Conservation (phyloP, 2,797 vertebrate species). For the Acestrorhynchus altus region DNA sequence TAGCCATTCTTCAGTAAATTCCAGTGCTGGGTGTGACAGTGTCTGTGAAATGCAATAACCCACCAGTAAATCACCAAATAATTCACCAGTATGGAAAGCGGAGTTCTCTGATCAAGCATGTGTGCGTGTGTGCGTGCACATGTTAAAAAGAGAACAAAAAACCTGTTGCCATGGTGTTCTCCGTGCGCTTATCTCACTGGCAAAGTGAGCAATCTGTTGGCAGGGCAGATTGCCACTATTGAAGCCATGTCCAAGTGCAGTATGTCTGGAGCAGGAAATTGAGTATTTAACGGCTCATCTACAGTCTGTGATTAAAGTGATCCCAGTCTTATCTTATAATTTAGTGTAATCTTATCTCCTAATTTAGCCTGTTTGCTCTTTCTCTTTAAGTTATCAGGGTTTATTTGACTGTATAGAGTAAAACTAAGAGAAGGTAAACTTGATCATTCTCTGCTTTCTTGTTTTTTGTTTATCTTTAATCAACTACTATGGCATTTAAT, state of each 20-base stretch:
- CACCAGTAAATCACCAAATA: neutral
- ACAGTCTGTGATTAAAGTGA: neutral
- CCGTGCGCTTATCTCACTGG: slow-evolving; percentile 65
- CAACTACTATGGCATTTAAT: no score
- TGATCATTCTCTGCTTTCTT: no score
- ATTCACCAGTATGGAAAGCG: neutral
- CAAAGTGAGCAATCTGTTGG: slow-evolving; percentile 17
- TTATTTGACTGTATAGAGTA: neutral
- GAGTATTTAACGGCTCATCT: neutral
- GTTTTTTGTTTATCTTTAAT: no score
- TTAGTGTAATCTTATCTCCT: neutral
- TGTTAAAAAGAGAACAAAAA: slow-evolving; percentile 34
- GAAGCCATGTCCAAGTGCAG: neutral
- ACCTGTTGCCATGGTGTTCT: slow-evolving; percentile 72
- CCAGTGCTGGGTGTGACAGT: no score
- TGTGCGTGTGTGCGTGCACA: slow-evolving; percentile 50
- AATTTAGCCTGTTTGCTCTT: neutral
- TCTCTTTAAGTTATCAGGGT: neutral
- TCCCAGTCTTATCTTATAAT: neutral
- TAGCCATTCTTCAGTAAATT: neutral
- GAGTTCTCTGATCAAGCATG: neutral
- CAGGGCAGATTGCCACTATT: neutral
- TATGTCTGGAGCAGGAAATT: neutral
- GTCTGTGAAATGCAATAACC: neutral
- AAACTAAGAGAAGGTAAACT: neutral